Evolutionary conservation across 2,797 vertebrate genomes (phyloP).

Genomic region (Babyrousa celebensis): DNA sequence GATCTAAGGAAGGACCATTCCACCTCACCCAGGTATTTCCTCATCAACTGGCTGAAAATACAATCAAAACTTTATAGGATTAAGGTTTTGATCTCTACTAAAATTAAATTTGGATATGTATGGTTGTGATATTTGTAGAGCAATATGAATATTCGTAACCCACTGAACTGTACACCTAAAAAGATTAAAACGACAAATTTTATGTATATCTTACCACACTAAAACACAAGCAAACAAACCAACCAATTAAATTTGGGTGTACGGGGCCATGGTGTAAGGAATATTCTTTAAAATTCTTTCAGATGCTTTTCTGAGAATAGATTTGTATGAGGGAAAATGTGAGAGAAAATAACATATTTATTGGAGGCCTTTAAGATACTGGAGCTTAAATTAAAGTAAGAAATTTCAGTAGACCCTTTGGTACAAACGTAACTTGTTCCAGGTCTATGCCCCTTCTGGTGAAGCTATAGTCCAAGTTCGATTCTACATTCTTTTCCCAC

Average conservation of each 20-base stretch:
- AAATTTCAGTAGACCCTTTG: conserved; percentile 24
- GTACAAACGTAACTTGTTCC: neutral
- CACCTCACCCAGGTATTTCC: neutral
- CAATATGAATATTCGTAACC: neutral
- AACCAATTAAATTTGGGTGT: conserved; percentile 17
- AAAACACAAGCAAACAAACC: neutral
- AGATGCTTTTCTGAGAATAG: conserved; percentile 36
- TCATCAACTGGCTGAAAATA: conserved; percentile 36
- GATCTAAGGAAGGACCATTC: neutral
- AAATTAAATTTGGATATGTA: conserved; percentile 52
- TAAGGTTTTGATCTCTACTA: conserved; percentile 43
- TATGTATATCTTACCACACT: neutral
- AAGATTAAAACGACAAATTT: neutral
- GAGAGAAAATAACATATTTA: neutral
- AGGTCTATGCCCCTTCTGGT: neutral
- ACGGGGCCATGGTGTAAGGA: neutral
- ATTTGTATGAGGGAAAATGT: conserved; percentile 54
- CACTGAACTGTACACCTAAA: neutral
- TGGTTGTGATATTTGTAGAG: neutral
- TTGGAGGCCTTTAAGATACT: conserved; percentile 8
- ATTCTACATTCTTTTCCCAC: neutral
- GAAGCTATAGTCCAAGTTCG: neutral
- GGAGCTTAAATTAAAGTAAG: neutral
- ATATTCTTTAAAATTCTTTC: conserved; percentile 16
- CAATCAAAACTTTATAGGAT: conserved; percentile 8